Conservation (phyloP, 2,797 vertebrate species). For the Anolis apletophallus region DNA sequence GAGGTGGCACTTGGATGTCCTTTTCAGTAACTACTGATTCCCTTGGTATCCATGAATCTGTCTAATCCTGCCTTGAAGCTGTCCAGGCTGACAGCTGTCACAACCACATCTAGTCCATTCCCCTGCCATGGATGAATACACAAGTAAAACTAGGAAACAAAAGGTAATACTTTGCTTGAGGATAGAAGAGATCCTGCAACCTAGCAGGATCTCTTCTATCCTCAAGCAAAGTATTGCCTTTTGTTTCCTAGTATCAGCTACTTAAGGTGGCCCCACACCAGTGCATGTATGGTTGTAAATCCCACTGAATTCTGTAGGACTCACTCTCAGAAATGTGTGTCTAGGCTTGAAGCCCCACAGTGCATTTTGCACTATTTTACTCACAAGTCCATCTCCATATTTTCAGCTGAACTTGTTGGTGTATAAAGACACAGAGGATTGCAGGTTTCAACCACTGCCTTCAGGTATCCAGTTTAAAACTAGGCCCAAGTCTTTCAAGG, state of each 20-base stretch:
- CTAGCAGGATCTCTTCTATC: not conserved
- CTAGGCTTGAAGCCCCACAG: not conserved
- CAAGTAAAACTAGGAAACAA: no score
- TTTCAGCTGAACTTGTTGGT: not conserved
- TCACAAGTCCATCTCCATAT: not conserved
- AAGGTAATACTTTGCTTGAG: no score
- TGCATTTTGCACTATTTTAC: not conserved
- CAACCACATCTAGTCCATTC: no score
- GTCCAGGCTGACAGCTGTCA: no score
- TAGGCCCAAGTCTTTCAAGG: conserved; percentile 43
- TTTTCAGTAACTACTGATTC: no score
- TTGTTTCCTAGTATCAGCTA: not conserved
- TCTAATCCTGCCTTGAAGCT: no score
- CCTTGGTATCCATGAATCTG: no score
- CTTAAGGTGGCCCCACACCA: not conserved
- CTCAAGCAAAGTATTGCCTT: not conserved
- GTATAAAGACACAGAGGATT: not conserved
- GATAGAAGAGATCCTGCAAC: no score
- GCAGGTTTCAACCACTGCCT: conserved; percentile 8
- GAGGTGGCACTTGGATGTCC: no score
- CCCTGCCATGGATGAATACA: no score
- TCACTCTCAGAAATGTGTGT: not conserved
- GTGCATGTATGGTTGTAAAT: not conserved
- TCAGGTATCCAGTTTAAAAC: conserved; percentile 35
- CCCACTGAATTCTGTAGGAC: no score